Evolutionary conservation across 2,888 invertebrate genomes (phyloP).

Genomic region (Strigamia transsilvanica): DNA sequence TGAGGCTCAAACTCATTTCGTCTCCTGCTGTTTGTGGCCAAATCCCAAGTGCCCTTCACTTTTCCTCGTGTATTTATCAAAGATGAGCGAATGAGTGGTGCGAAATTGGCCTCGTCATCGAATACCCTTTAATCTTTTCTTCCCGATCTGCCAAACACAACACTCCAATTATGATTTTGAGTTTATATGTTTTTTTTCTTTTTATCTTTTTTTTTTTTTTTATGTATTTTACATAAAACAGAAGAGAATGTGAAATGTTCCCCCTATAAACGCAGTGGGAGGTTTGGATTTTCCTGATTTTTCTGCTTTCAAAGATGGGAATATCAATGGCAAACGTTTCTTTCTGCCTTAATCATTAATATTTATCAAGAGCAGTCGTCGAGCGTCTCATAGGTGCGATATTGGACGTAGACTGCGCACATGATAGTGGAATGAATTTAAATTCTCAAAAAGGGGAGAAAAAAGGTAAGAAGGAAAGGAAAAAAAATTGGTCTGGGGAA

Average conservation of each 20-base stretch:
- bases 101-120: slow-evolving; percentile 49
- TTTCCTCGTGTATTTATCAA: slow-evolving; percentile 42
- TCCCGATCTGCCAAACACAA: background rate
- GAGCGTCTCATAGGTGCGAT: slow-evolving; percentile 47
- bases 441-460: slow-evolving; percentile 27
- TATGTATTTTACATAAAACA: background rate
- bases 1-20: slow-evolving; percentile 47
- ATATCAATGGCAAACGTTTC: slow-evolving; percentile 43
- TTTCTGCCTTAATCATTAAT: slow-evolving; percentile 45
- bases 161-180: background rate
- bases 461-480: background rate
- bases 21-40: slow-evolving; percentile 43
- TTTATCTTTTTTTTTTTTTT: background rate
- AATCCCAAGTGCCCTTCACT: slow-evolving; percentile 47
- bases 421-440: slow-evolving; percentile 37
- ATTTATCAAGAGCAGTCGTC: slow-evolving; percentile 42
- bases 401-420: slow-evolving; percentile 40
- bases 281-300: slow-evolving; percentile 41
- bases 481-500: background rate
- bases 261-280: slow-evolving; percentile 29
- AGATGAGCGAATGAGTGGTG: slow-evolving; percentile 46
- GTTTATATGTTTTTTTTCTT: background rate
- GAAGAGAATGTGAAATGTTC: background rate
- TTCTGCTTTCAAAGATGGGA: background rate
- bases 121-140: slow-evolving; percentile 17